These are phyloP conservation scores for Heliconius ismenius DNA, from an alignment of 2,888 invertebrate species.

Conservation along the genomic window DNA sequence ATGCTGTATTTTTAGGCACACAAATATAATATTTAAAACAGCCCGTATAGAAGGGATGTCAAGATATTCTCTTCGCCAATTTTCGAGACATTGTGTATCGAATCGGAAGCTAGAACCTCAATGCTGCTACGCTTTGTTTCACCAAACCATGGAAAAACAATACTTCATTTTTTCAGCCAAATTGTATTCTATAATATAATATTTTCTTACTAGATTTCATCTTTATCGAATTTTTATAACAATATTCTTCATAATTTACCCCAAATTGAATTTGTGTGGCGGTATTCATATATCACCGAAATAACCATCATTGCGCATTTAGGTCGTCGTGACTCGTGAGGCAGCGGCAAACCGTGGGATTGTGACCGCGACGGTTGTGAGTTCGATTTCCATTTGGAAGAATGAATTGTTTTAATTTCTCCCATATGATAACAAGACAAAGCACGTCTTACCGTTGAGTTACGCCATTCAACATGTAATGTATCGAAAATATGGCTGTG, in stretches of 20 bases:
- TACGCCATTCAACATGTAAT: not conserved
- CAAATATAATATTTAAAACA: no score
- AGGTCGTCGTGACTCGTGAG: not conserved
- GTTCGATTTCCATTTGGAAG: not conserved
- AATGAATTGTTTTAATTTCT: not conserved
- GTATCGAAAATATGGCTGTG: not conserved
- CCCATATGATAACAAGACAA: not conserved
- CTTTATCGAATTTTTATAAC: slow-evolving; percentile 4
- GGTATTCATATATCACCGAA: not conserved
- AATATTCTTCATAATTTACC: slow-evolving; percentile 16
- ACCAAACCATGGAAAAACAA: not conserved
- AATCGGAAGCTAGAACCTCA: not conserved
- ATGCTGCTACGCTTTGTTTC: not conserved
- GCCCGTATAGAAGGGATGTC: no score
- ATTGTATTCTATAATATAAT: not conserved
- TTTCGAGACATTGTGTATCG: not conserved
- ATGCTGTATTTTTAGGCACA: no score
- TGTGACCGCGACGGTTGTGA: not conserved
- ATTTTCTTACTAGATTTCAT: not conserved
- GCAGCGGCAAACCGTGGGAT: not conserved
- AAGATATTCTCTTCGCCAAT: not conserved
- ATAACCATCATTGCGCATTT: not conserved
- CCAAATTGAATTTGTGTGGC: not conserved
- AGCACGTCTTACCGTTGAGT: not conserved
- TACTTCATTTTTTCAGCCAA: not conserved